Base-by-base conservation (phyloP, 2,888 invertebrate genomes). In the Willowsia nigromaculata region DNA sequence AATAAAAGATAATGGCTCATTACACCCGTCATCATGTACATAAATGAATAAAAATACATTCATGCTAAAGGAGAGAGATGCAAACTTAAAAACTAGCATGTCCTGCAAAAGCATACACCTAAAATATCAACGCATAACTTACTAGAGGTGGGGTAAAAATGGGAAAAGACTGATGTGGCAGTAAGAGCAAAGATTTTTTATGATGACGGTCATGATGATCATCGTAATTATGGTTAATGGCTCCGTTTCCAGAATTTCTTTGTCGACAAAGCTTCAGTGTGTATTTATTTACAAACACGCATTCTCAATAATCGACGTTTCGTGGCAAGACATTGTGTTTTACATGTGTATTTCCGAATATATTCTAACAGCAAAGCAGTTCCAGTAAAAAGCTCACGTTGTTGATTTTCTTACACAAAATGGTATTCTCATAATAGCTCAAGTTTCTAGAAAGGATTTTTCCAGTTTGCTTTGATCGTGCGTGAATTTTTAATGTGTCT, bases 1-100 rank as follows among this genome's bases (percentile, higher is more conserved):
- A 62, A 43, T 62, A 40, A 47, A 80, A 40, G 30, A 85, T 80
- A 86, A 86, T 86, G 80, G 86, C 86, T 86, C 86, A 86, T 86
- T 86, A 86, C 59, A 59, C 15, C 62, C 78, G 74, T 85, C 85
- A 85, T 85, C 68, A 71, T 40, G 7, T n/a, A 18, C 62, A 81
- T 65, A 43, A 18, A 15, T 25, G 13, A n/a, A n/a, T n/a, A n/a
- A n/a, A n/a, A n/a, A n/a, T n/a, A n/a, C n/a, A n/a, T n/a, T n/a
- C n/a, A n/a, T n/a, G n/a, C n/a, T n/a, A n/a, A n/a, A n/a, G n/a
- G n/a, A n/a, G n/a, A n/a, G n/a, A n/a, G n/a, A n/a, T n/a, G n/a
- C n/a, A n/a, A n/a, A n/a, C n/a, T n/a, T n/a, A n/a, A n/a, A n/a
- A n/a, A n/a, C n/a, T n/a, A n/a, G 22, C 7, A 40, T 18, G 37